phyloP scores from a whole-genome alignment of 2,888 invertebrate species.

The Neelides folsomi region DNA sequence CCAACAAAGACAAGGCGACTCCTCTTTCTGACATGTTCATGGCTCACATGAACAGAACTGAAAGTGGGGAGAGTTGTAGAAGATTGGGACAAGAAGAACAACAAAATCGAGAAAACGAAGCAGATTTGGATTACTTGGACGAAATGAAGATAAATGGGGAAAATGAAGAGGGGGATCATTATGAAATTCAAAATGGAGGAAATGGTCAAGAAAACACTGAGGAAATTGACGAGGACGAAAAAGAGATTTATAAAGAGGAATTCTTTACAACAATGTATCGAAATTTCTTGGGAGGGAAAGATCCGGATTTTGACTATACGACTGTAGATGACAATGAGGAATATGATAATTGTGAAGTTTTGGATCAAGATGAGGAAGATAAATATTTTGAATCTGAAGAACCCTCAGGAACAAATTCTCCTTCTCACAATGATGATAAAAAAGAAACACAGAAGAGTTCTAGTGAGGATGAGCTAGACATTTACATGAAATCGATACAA shows the following conservation, averaged over 20 bases:
- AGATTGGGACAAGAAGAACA: conserved; percentile 44
- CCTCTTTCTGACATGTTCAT: conserved; percentile 48
- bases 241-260: conserved; percentile 56
- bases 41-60: conserved; percentile 63
- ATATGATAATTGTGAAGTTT: conserved; percentile 59
- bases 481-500: conserved; percentile 27
- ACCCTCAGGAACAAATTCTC: conserved; percentile 37
- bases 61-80: conserved; percentile 43
- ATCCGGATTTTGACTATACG: conserved; percentile 67
- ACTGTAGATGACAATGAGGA: conserved; percentile 65
- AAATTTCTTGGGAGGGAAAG: conserved; percentile 68
- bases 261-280: conserved; percentile 73
- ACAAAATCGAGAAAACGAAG: conserved; percentile 46
- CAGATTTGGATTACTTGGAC: conserved; percentile 34
- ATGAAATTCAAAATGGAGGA: conserved; percentile 30
- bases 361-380: conserved; percentile 72
- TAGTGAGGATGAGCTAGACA: conserved; percentile 26
- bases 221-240: conserved; percentile 37
- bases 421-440: conserved; percentile 10
- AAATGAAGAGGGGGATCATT: conserved; percentile 35
- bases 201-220: conserved; percentile 34
- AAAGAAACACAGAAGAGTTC: conserved; percentile 9
- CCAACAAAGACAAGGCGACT: conserved; percentile 5
- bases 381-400: conserved; percentile 78
- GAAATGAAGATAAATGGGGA: conserved; percentile 20